These are phyloP conservation scores for Cheilosia variabilis DNA, from an alignment of 2,888 invertebrate species.

Conservation along the genomic window DNA sequence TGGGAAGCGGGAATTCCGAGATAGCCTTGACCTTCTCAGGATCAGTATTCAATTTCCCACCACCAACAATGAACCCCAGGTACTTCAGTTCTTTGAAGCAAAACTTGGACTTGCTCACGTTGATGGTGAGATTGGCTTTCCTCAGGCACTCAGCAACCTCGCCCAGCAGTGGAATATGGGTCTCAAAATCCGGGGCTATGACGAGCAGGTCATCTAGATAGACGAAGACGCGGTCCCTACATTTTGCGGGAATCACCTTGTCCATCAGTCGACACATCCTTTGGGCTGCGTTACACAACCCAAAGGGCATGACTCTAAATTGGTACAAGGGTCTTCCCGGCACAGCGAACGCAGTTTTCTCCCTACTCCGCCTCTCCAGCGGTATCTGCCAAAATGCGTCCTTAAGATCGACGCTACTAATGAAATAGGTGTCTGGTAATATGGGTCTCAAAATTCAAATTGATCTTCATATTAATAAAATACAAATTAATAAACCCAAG, in stretches of 20 bases:
- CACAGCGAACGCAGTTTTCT: too few relatives aligned
- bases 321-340: background rate
- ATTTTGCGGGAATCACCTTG: background rate
- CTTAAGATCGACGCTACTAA: too few relatives aligned
- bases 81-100: too few relatives aligned
- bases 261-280: constrained; percentile 57
- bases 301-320: constrained; percentile 51
- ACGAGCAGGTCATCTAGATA: constrained; percentile 2
- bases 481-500: too few relatives aligned
- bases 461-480: too few relatives aligned
- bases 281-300: constrained; percentile 55
- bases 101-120: too few relatives aligned
- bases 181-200: constrained; percentile 24
- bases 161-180: constrained; percentile 24
- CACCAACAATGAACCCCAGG: too few relatives aligned
- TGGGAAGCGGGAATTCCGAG: background rate
- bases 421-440: too few relatives aligned
- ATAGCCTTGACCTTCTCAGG: too few relatives aligned
- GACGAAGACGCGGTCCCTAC: constrained; percentile 3
- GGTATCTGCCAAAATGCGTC: too few relatives aligned
- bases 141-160: constrained; percentile 23
- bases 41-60: constrained; percentile 45
- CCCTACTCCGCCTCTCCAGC: background rate
- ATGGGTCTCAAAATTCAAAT: too few relatives aligned
- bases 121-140: too few relatives aligned